These are phyloP conservation scores for Crocallis elinguaria DNA, from an alignment of 2,888 invertebrate genomes.

Conservation along the genomic window DNA sequence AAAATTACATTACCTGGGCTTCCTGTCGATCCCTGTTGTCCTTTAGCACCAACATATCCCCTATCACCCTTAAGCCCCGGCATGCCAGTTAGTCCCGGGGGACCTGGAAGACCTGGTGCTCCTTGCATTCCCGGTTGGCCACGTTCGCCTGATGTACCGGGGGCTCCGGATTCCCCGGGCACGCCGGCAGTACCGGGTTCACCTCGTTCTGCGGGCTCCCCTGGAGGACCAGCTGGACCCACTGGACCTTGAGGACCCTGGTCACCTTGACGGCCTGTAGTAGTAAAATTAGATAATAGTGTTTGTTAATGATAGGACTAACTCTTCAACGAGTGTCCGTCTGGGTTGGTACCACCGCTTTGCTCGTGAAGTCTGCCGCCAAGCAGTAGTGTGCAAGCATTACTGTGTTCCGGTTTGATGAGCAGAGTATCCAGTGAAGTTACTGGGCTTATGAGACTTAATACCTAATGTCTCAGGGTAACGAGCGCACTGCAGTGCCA, in stretches of 20 bases:
- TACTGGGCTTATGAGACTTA: too few relatives aligned
- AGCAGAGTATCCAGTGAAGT: too few relatives aligned
- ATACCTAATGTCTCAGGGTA: too few relatives aligned
- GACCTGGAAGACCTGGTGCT: slow-evolving; percentile 87
- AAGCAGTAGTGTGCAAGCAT: too few relatives aligned
- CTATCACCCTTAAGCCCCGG: slow-evolving; percentile 90
- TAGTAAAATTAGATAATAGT: too few relatives aligned
- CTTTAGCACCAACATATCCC: slow-evolving; percentile 88
- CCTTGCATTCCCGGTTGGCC: slow-evolving; percentile 90
- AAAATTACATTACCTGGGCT: slow-evolving; percentile 68
- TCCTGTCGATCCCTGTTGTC: slow-evolving; percentile 89
- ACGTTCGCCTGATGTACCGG: slow-evolving; percentile 89
- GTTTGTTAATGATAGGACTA: too few relatives aligned
- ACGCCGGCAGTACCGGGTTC: slow-evolving; percentile 90
- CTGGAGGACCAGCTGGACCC: slow-evolving; percentile 90
- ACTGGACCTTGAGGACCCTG: slow-evolving; percentile 91
- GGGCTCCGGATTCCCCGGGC: slow-evolving; percentile 89
- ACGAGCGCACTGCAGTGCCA: too few relatives aligned
- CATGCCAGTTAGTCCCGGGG: slow-evolving; percentile 88
- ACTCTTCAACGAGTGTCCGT: too few relatives aligned
- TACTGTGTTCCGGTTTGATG: too few relatives aligned
- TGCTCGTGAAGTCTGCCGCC: too few relatives aligned
- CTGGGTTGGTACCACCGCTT: too few relatives aligned
- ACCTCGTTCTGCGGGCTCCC: slow-evolving; percentile 92
- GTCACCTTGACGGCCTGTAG: slow-evolving; percentile 89